Conservation (phyloP, 2,888 invertebrate genomes). For the Stenodera caucasica region DNA sequence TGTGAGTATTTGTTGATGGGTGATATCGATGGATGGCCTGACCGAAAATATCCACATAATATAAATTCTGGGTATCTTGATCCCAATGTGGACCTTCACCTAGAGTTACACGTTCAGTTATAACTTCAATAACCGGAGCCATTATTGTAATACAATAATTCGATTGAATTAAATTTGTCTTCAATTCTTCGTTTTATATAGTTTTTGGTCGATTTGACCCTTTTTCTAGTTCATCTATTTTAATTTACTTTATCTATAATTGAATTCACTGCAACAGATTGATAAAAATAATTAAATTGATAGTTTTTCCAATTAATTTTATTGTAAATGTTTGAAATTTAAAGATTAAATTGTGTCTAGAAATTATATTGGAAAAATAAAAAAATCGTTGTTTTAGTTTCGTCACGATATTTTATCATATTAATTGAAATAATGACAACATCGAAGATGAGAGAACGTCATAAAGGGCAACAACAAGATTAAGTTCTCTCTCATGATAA, state of each 20-base stretch:
- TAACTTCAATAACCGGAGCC: conserved; percentile 47
- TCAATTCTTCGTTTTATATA: neutral
- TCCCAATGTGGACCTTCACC: conserved; percentile 81
- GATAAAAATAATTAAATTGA: neutral
- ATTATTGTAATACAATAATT: neutral
- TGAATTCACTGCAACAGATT: neutral
- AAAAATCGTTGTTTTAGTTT: neutral
- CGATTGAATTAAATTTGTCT: neutral
- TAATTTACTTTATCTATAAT: neutral
- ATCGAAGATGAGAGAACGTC: no score
- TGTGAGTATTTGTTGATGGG: conserved; percentile 30
- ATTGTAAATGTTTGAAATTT: neutral
- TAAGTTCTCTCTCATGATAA: no score
- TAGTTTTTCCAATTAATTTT: neutral
- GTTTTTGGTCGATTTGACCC: neutral
- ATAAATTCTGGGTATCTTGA: conserved; percentile 62
- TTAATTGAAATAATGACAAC: no score
- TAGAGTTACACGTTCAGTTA: conserved; percentile 55
- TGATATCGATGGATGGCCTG: conserved; percentile 27
- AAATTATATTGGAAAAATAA: neutral
- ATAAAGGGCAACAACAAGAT: no score
- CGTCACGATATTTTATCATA: no score
- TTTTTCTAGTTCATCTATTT: neutral
- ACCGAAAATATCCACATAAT: conserved; percentile 65
- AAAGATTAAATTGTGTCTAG: neutral